Percentiles rank a stretch among this genome's conserved stretches.
Conservation (phyloP, 2,113 vertebrate species). For the Psilopsiagon aurifrons region DNA sequence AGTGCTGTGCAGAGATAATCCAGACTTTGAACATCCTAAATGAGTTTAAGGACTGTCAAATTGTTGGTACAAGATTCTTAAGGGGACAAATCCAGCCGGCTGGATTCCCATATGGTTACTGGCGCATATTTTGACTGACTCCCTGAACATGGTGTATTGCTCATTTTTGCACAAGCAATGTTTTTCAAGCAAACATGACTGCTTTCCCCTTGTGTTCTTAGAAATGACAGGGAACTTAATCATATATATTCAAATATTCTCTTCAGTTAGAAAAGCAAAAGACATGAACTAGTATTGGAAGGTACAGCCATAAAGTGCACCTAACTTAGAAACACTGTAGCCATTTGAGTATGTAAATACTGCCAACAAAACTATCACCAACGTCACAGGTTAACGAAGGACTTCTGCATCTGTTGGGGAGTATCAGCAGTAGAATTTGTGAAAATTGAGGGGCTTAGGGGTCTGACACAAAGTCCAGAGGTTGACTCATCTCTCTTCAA, state of each 20-base stretch:
- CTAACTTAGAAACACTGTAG: neutral
- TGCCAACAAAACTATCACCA: neutral
- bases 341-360: neutral
- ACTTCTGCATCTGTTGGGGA: neutral
- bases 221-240: neutral
- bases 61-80: neutral
- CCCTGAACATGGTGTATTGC: neutral
- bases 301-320: neutral
- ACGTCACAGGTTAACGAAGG: neutral
- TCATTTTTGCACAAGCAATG: neutral
- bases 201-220: neutral
- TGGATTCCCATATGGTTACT: neutral
- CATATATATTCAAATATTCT: neutral
- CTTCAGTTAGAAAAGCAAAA: neutral
- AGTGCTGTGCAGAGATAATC: neutral
- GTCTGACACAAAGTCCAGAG: neutral
- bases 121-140: neutral
- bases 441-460: neutral
- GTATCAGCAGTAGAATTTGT: neutral
- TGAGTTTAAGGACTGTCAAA: neutral
- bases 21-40: neutral
- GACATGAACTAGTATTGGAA: neutral
- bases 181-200: neutral
- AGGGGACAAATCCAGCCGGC: neutral
- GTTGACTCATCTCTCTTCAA: neutral